phyloP scores from a whole-genome alignment of 2,797 vertebrate genomes.

The Apodemus agrarius region DNA sequence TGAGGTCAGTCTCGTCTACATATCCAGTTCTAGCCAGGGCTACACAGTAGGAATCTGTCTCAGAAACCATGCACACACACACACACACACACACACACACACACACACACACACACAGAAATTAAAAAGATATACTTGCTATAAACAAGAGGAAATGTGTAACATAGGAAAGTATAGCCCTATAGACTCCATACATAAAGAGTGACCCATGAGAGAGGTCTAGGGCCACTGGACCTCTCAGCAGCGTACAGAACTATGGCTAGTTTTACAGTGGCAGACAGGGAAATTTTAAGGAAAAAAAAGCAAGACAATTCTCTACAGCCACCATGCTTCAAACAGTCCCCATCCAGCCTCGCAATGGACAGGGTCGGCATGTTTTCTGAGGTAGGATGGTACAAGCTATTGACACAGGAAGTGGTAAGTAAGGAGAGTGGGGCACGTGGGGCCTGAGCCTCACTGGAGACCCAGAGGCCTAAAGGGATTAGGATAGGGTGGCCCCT shows the following conservation, averaged over 20 bases:
- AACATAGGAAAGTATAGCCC: neutral
- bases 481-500: constrained; percentile 24
- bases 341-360: neutral
- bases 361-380: neutral
- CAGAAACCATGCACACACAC: neutral
- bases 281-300: neutral
- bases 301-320: neutral
- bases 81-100: too few species aligned
- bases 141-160: neutral
- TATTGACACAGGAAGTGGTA: constrained; percentile 70
- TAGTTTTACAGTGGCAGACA: neutral
- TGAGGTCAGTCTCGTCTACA: neutral
- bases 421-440: neutral
- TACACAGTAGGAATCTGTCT: neutral
- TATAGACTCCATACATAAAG: neutral
- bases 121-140: neutral
- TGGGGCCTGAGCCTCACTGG: constrained; percentile 67
- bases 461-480: constrained; percentile 64
- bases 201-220: neutral
- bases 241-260: neutral
- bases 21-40: neutral
- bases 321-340: neutral
- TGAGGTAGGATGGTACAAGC: constrained; percentile 37
- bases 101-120: too few species aligned
- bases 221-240: neutral